A percentile compares a stretch with the other conserved stretches of the same genome.
Conservation (phyloP, 1,140 invertebrate genomes). For the Sarcophaga peregrina region DNA sequence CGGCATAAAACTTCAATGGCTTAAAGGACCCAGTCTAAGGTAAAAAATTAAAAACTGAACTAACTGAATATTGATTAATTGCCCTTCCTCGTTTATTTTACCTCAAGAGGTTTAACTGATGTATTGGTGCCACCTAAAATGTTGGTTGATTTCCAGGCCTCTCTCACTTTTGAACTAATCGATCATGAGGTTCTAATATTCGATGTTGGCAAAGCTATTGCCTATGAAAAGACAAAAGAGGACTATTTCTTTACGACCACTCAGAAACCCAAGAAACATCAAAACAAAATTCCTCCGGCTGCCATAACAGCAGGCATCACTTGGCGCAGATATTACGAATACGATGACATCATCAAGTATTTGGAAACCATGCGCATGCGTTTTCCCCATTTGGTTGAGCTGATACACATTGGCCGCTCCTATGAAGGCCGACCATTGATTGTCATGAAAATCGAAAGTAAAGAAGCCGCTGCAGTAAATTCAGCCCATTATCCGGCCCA, state of each 20-base stretch:
- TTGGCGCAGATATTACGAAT: conserved; percentile 78
- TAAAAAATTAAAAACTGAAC: conserved; percentile 40
- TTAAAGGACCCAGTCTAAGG: conserved; percentile 63
- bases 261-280: conserved; percentile 47
- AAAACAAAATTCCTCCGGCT: conserved; percentile 49
- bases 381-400: conserved; percentile 73
- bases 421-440: conserved; percentile 78
- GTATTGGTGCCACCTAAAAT: conserved; percentile 77
- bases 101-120: conserved; percentile 74
- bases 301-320: conserved; percentile 67
- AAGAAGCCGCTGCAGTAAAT: conserved; percentile 50
- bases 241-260: conserved; percentile 47
- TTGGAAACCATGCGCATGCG: conserved; percentile 75
- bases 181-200: conserved; percentile 77
- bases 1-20: conserved; percentile 62
- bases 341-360: conserved; percentile 75
- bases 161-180: conserved; percentile 73
- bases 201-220: conserved; percentile 78
- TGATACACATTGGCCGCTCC: conserved; percentile 77
- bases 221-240: conserved; percentile 68
- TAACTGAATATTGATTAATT: not conserved
- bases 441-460: conserved; percentile 61
- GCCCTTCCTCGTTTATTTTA: not conserved
- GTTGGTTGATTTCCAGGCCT: conserved; percentile 72
- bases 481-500: conserved; percentile 23